phyloP scores from a whole-genome alignment of 2,888 invertebrate species.

The Drosophila bunnanda region DNA sequence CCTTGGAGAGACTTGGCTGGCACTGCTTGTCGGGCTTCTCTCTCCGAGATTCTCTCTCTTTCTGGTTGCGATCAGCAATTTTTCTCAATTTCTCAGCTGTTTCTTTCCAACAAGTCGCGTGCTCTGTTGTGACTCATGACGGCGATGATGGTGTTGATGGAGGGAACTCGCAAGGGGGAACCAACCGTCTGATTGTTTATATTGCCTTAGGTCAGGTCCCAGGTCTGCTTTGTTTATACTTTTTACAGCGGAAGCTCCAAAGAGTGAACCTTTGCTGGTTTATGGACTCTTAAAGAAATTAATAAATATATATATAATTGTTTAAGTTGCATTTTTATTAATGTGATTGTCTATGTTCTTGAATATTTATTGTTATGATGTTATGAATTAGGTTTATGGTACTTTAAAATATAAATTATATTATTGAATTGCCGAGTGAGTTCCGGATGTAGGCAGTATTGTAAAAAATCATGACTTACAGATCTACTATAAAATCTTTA shows the following conservation, averaged over 20 bases:
- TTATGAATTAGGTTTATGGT: too few relatives aligned
- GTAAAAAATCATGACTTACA: too few relatives aligned
- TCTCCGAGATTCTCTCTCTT: slow-evolving; percentile 1
- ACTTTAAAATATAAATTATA: too few relatives aligned
- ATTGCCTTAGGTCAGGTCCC: slow-evolving; percentile 77
- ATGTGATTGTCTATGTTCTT: neutral
- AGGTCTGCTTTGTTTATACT: slow-evolving; percentile 49
- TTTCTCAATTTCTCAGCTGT: slow-evolving; percentile 29
- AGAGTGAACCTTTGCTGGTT: neutral
- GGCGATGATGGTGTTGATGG: neutral
- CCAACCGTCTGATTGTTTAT: slow-evolving; percentile 27
- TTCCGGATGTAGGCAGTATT: too few relatives aligned
- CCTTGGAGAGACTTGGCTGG: too few relatives aligned
- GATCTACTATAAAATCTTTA: too few relatives aligned
- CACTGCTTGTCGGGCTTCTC: slow-evolving; percentile 13
- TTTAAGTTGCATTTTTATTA: neutral
- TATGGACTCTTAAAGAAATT: neutral
- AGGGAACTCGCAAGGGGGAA: slow-evolving; percentile 17
- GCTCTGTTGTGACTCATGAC: slow-evolving; percentile 33
- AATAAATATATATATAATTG: neutral
- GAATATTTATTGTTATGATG: too few relatives aligned
- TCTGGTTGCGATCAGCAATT: neutral
- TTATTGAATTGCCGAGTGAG: too few relatives aligned
- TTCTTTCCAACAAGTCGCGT: slow-evolving; percentile 37
- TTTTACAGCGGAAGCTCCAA: slow-evolving; percentile 23